Evolutionary conservation across 2,888 invertebrate species (phyloP), one percentile per base, ranked within the genome.

Genomic region (Scelioninae gen. 1): DNA sequence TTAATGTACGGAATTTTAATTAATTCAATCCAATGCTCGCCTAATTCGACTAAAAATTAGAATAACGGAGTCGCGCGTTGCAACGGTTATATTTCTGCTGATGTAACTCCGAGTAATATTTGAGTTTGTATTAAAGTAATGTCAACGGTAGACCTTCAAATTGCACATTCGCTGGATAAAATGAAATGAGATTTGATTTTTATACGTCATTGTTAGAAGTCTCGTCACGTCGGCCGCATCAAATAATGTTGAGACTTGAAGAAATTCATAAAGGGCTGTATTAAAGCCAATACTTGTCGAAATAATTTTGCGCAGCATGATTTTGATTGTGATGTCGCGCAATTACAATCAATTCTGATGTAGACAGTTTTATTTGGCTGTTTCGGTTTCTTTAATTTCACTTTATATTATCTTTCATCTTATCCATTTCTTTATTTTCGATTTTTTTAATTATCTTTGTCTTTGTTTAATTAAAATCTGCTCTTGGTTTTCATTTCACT

Each of bases 161-260:
- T 68, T 68, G 66, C 66, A 66, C 38, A 72, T 72, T 65, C 79
- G 8, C 53, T 49, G 49, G 68, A 32, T 72, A 66, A 72, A 60
- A 72, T 72, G 66, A 72, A 78, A 80, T 68, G 68, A 62, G 62
- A 68, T 74, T 74, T 80, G 80, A 80, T 74, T 80, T 80, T 80
- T 80, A 71, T 80, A 62, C 49, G 55, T 74, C 74, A 79, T 47
- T 66, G 60, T 80, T 68, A 40, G 49, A 55, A 80, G 49, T 80
- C 62, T 10, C 32, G 80, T 74, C 80, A 80, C 80, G 80, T 80
- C 16, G 16, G 23, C 5, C 6, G 34, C 53, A 55, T 68, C 74
- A 74, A 80, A 74, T 80, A 74, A 74, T 74, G 55, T 74, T 60
- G 68, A 80, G 72, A 74, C 68, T 80, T 38, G 68, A 51, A 56